Percentiles rank a stretch among this genome's conserved stretches.
phyloP scores from a whole-genome alignment of 2,888 invertebrate species.

The Cephus nigrinus region DNA sequence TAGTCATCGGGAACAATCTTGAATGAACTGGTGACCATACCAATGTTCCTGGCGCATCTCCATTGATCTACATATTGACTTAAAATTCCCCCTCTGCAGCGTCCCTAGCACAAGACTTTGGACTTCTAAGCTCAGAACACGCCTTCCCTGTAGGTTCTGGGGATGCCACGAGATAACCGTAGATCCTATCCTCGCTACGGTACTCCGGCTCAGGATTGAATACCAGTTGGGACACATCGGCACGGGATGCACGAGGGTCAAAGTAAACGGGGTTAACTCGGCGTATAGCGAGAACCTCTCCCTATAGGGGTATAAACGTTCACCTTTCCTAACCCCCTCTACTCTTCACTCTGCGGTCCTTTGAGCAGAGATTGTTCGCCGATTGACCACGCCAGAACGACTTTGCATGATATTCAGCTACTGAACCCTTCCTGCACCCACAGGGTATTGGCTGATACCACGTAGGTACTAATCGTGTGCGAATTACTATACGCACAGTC shows the following conservation, averaged over 20 bases:
- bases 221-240: neutral
- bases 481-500: neutral
- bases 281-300: neutral
- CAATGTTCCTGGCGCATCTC: neutral
- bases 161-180: neutral
- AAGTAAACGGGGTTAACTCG: constrained; percentile 9
- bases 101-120: neutral
- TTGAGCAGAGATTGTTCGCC: constrained; percentile 22
- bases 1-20: neutral
- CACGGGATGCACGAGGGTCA: constrained; percentile 3
- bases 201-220: neutral
- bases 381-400: constrained; percentile 17
- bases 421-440: neutral
- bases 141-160: neutral
- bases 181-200: neutral
- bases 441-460: neutral
- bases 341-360: constrained; percentile 14
- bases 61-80: neutral
- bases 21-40: neutral
- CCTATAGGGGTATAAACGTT: constrained; percentile 22
- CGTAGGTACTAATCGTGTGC: neutral
- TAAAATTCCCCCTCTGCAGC: neutral
- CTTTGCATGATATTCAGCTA: neutral
- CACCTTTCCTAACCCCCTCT: constrained; percentile 19
- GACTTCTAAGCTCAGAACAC: too few species aligned